Conservation (phyloP, 2,797 vertebrate genomes). For the Ammospiza maritima region DNA sequence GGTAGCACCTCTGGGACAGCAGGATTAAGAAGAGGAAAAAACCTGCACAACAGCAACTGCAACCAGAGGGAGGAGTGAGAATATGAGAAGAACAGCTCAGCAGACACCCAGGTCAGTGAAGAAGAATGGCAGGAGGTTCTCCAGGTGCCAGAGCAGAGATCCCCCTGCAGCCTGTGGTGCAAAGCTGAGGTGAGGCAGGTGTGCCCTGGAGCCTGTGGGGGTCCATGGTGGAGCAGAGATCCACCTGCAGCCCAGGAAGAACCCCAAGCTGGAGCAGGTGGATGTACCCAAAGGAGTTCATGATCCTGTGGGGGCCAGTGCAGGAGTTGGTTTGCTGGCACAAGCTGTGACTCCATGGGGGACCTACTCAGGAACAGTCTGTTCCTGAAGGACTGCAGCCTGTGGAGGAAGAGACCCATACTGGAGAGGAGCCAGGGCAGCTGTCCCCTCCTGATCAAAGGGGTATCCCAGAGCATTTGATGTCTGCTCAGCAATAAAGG, state of each 20-base stretch:
- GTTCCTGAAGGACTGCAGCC: neutral
- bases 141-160: neutral
- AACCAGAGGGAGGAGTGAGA: neutral
- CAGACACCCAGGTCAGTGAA: neutral
- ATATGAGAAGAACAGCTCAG: neutral
- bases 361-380: neutral
- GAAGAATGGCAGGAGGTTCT: neutral
- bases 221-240: neutral
- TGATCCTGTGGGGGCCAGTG: fast-evolving
- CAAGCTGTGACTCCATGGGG: neutral
- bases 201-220: neutral
- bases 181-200: neutral
- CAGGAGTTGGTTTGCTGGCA: neutral
- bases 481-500: neutral
- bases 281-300: neutral
- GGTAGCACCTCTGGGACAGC: neutral
- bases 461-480: neutral
- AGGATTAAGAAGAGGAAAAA: neutral
- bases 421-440: neutral
- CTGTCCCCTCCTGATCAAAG: neutral
- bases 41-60: neutral
- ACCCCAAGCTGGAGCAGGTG: neutral
- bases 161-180: neutral
- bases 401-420: neutral
- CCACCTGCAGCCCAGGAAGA: neutral